Percentiles rank a stretch among this genome's conserved stretches.
phyloP scores from a whole-genome alignment of 2,797 vertebrate genomes.

The Schizopygopsis pylzovi region DNA sequence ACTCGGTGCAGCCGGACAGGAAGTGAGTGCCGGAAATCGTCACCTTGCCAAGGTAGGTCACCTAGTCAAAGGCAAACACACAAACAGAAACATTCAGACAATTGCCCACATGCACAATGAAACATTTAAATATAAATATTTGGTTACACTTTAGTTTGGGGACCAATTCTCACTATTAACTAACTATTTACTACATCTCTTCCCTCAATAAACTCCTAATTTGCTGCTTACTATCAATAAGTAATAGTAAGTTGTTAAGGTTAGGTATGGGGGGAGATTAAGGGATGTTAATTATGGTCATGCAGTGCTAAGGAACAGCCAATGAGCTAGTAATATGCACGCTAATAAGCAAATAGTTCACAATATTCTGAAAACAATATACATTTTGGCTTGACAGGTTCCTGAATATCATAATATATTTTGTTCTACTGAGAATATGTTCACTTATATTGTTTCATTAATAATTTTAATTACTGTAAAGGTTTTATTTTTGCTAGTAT shows the following conservation, averaged over 20 bases:
- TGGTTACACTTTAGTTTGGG: neutral
- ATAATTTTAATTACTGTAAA: neutral
- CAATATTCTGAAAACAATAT: neutral
- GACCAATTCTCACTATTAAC: too few species aligned
- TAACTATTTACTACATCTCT: too few species aligned
- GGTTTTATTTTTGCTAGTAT: neutral
- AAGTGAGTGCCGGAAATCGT: slow-evolving; percentile 93
- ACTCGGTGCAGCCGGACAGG: slow-evolving; percentile 95
- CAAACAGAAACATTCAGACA: slow-evolving; percentile 32
- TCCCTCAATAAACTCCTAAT: neutral
- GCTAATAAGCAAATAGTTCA: neutral
- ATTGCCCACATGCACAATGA: neutral
- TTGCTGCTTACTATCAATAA: neutral
- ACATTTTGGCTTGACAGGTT: neutral
- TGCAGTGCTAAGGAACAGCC: too few species aligned
- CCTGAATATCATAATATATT: neutral
- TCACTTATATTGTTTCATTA: neutral
- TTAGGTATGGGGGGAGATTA: too few species aligned
- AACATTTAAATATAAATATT: neutral
- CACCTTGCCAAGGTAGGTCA: slow-evolving; percentile 95
- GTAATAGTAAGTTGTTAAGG: too few species aligned
- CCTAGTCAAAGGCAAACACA: slow-evolving; percentile 74
- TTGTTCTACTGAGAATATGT: neutral
- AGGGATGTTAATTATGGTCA: too few species aligned
- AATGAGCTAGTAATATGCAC: too few species aligned